Base-by-base conservation (phyloP, 2,113 vertebrate species). In the Thalassoma bifasciatum region DNA sequence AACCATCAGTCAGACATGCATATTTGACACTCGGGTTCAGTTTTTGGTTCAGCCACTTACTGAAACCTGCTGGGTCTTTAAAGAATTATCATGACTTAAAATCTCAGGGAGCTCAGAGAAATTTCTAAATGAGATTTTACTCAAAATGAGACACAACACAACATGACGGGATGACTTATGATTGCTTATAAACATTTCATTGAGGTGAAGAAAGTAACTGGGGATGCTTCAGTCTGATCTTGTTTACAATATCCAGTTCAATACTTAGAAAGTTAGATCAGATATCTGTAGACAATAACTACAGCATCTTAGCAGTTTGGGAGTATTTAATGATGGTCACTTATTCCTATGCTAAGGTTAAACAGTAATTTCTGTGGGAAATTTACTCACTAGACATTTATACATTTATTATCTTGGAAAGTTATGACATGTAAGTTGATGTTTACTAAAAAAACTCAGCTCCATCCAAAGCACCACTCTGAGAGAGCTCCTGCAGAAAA, bases 1-100 rank as follows among this genome's bases (percentile, higher is more conserved):
- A 68, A 40, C 63, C 72, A 65, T 84, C 72, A 47, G 61, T 61
- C 74, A 54, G 75, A 80, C 72, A 56, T 70, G 62, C 72, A 82
- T 78, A 62, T 79, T 66, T 73, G 61, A 81, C 75, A 65, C 44
- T 66, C 19, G 68, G 74, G 62, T 54, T 70, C 59, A 76, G 37
- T 74, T 81, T 53, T 51, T 50, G 40, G 26, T 22, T 53, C 12
- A 42, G 17, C 21, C 22, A 23, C 44, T 59, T 30, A n/a, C 46
- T 40, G 16, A 53, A 38, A 60, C 21, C 21, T n/a, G 49, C 51
- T 5, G 42, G 40, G n/a, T 22, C 52, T 52, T 64, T 38, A 11
- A 52, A 14, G 16, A 57, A 60, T 14, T 2, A 47, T 53, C 66
- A 66, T 75, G 21, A 42, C 37, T 46, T 50, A 50, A 72, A 63